Conservation (phyloP, 2,113 vertebrate genomes). For the Equus przewalskii region DNA sequence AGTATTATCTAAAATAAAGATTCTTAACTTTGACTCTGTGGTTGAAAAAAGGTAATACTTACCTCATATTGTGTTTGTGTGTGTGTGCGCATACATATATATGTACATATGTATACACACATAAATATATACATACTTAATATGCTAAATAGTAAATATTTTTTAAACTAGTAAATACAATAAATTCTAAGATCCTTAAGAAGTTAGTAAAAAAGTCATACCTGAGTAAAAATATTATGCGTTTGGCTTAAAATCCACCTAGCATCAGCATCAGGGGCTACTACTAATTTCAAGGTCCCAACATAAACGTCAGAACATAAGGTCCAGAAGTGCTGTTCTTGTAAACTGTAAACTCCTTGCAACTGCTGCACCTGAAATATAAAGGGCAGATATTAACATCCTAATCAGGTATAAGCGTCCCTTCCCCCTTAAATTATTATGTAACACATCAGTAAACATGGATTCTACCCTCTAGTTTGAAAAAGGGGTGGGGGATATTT, state of each 20-base stretch:
- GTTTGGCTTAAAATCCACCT: slow-evolving; percentile 99
- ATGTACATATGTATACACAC: too few relatives aligned
- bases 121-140: not conserved
- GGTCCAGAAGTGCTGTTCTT: slow-evolving; percentile 99
- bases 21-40: not conserved
- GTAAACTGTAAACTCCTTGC: slow-evolving; percentile 97
- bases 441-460: not conserved
- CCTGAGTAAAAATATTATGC: slow-evolving; percentile 99
- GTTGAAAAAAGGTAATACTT: not conserved
- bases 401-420: not conserved
- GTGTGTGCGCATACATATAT: not conserved
- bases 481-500: not conserved
- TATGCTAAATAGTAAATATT: not conserved
- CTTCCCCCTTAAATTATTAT: not conserved
- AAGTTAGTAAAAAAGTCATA: slow-evolving; percentile 80
- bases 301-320: slow-evolving; percentile 97
- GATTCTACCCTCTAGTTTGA: not conserved
- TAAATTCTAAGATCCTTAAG: not conserved
- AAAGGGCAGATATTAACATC: not conserved
- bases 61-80: not conserved
- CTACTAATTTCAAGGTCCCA: slow-evolving; percentile 96
- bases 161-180: not conserved
- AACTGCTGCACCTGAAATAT: slow-evolving; percentile 96
- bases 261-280: slow-evolving; percentile 96
- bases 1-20: not conserved